These are phyloP conservation scores for Cryptoblepharus egeriae DNA, from an alignment of 2,797 vertebrate species.

Conservation along the genomic window DNA sequence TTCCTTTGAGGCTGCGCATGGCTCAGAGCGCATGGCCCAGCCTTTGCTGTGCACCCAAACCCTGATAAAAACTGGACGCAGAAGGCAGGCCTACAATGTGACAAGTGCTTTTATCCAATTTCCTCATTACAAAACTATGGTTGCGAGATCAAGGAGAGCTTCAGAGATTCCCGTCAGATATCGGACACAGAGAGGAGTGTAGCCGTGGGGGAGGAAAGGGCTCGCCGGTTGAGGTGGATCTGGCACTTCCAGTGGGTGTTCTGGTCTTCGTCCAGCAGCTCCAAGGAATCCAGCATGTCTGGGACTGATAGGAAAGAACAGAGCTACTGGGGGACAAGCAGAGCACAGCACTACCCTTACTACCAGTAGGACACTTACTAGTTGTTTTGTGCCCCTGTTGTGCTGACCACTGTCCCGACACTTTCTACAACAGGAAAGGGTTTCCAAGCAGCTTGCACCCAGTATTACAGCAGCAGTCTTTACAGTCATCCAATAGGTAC, in stretches of 20 bases:
- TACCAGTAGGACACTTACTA: rapidly evolving
- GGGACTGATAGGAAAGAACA: not conserved
- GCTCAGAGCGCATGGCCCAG: not conserved
- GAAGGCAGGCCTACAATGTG: not conserved
- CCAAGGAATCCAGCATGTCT: not conserved
- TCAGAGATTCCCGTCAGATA: not conserved
- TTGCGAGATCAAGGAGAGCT: not conserved
- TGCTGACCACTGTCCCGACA: too few species aligned
- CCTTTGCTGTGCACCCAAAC: not conserved
- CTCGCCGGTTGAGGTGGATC: not conserved
- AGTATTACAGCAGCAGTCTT: not conserved
- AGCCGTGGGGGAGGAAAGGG: not conserved
- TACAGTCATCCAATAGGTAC: not conserved
- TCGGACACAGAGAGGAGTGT: not conserved
- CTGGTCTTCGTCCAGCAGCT: not conserved
- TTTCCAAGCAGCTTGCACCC: not conserved
- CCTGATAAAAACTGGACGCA: not conserved
- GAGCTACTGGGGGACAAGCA: not conserved
- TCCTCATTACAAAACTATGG: not conserved
- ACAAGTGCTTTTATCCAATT: not conserved
- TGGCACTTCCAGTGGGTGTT: conserved; percentile 24
- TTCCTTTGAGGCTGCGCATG: not conserved
- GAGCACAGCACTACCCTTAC: not conserved
- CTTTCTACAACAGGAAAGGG: not conserved
- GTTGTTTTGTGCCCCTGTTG: not conserved